Conservation (phyloP, 2,113 vertebrate genomes). For the Mesoclemmys tuberculata region DNA sequence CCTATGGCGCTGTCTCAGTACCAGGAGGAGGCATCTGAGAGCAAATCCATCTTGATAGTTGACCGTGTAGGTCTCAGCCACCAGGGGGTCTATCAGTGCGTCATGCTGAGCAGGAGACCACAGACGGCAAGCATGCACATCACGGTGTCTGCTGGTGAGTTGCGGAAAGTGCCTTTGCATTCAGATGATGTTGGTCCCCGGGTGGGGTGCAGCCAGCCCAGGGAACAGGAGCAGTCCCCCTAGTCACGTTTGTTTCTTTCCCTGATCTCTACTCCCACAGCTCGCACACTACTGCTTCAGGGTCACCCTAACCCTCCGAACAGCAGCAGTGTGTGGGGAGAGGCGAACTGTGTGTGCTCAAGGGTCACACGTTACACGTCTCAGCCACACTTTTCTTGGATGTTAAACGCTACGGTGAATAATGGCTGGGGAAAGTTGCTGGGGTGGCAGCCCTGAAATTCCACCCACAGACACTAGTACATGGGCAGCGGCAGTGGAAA, state of each 20-base stretch:
- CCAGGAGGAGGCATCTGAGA: not conserved
- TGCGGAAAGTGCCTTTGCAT: not conserved
- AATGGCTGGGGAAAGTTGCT: not conserved
- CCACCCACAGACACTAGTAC: not conserved
- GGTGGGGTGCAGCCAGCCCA: not conserved
- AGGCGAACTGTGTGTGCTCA: not conserved
- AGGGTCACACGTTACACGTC: not conserved
- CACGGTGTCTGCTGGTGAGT: not conserved
- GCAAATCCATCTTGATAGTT: slow-evolving; percentile 42
- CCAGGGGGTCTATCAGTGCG: slow-evolving; percentile 70
- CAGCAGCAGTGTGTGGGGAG: no score
- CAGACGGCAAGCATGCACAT: slow-evolving; percentile 33
- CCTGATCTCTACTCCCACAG: not conserved
- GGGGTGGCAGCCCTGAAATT: not conserved
- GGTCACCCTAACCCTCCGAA: no score
- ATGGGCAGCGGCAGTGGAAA: not conserved
- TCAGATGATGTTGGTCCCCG: rapidly evolving
- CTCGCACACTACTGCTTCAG: not conserved
- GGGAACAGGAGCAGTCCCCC: not conserved
- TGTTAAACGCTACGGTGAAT: not conserved
- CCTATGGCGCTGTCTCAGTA: slow-evolving; percentile 52
- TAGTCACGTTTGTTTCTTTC: not conserved
- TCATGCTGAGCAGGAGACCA: not conserved
- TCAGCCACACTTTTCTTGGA: not conserved
- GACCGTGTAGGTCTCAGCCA: not conserved